Evolutionary conservation across 2,888 invertebrate genomes (phyloP).

Genomic region (Pammene aurita): DNA sequence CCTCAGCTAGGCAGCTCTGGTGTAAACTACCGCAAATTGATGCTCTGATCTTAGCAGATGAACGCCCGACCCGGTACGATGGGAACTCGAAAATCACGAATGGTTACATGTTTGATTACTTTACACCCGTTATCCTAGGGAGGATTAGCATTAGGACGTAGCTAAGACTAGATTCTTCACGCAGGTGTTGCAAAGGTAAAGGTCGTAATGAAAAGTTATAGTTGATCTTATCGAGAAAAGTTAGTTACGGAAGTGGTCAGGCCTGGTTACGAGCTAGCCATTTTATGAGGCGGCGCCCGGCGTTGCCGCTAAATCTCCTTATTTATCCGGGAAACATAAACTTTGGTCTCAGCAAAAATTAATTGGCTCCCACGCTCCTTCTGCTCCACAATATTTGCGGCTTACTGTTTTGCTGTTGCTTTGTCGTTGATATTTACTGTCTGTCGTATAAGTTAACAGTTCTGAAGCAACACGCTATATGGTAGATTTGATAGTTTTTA

Average conservation of each 20-base stretch:
- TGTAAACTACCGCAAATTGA: constrained; percentile 42
- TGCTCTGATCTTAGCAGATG: constrained; percentile 40
- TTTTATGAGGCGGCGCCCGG: constrained; percentile 73
- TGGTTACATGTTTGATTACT: background rate
- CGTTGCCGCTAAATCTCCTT: constrained; percentile 79
- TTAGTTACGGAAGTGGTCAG: constrained; percentile 69
- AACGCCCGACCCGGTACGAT: constrained; percentile 33
- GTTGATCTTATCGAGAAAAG: constrained; percentile 58
- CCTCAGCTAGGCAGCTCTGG: constrained; percentile 26
- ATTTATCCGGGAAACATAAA: constrained; percentile 82
- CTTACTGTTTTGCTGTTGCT: constrained; percentile 62
- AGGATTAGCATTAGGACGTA: constrained; percentile 8
- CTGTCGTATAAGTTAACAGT: constrained; percentile 36
- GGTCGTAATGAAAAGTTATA: constrained; percentile 37
- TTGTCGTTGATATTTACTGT: constrained; percentile 50
- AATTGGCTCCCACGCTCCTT: constrained; percentile 76
- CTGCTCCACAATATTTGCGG: constrained; percentile 70
- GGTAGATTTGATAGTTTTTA: constrained; percentile 12
- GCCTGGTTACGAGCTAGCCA: constrained; percentile 70
- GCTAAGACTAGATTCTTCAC: constrained; percentile 3
- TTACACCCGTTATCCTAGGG: background rate
- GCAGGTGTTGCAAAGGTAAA: constrained; percentile 28
- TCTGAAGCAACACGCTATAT: constrained; percentile 15
- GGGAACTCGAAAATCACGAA: constrained; percentile 32
- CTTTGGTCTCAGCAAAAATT: constrained; percentile 79